These are phyloP conservation scores for Cerastoderma edule DNA, from an alignment of 2,888 invertebrate species.

Conservation along the genomic window DNA sequence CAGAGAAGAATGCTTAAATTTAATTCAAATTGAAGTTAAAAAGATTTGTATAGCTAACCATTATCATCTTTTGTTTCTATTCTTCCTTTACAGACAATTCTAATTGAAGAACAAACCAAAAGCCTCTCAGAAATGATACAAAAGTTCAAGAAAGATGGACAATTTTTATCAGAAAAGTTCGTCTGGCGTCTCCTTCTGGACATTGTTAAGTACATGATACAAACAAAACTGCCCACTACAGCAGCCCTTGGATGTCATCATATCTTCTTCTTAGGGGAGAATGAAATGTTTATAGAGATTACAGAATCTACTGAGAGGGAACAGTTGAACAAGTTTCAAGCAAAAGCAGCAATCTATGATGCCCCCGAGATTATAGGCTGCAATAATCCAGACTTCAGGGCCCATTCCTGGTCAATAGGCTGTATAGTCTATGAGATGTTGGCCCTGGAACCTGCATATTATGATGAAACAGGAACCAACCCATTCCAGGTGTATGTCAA, in stretches of 20 bases:
- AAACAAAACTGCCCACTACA: slow-evolving; percentile 25
- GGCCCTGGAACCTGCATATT: slow-evolving; percentile 69
- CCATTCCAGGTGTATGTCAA: slow-evolving; percentile 65
- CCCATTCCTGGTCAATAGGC: slow-evolving; percentile 69
- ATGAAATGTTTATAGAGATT: slow-evolving; percentile 48
- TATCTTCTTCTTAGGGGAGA: slow-evolving; percentile 43
- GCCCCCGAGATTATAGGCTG: slow-evolving; percentile 67
- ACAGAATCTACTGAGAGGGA: background rate
- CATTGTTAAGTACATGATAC: slow-evolving; percentile 38
- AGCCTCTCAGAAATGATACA: slow-evolving; percentile 57
- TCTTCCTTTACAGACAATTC: slow-evolving; percentile 16
- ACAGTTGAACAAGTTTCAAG: slow-evolving; percentile 24
- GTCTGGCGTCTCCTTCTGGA: slow-evolving; percentile 58
- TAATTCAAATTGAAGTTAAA: too few relatives aligned
- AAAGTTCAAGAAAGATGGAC: slow-evolving; percentile 37
- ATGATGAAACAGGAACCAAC: slow-evolving; percentile 60
- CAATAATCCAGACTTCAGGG: slow-evolving; percentile 54
- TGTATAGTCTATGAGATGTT: slow-evolving; percentile 71
- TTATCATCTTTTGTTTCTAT: too few relatives aligned
- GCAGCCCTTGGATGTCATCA: slow-evolving; percentile 43
- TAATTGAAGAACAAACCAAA: slow-evolving; percentile 56
- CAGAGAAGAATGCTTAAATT: too few relatives aligned
- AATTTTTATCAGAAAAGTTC: slow-evolving; percentile 46
- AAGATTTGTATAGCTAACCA: too few relatives aligned
- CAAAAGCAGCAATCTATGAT: slow-evolving; percentile 60